Percentiles rank a stretch among this genome's conserved stretches.
These are phyloP conservation scores for Mandrillus leucophaeus DNA, from an alignment of 2,113 vertebrate genomes.

Conservation along the genomic window DNA sequence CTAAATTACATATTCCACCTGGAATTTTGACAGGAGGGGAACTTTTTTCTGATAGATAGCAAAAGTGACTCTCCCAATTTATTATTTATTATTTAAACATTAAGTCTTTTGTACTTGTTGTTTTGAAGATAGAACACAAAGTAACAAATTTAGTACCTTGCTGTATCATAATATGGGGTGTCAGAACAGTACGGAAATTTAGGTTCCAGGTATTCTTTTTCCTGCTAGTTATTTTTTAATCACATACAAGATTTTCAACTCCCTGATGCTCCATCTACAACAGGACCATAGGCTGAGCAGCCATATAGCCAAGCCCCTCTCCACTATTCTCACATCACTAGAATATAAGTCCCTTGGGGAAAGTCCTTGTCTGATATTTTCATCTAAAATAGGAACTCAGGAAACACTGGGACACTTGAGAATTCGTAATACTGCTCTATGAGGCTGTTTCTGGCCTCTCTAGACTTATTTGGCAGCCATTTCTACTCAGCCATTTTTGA, in stretches of 20 bases:
- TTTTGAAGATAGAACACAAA: background rate
- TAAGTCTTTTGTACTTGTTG: background rate
- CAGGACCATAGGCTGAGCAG: background rate
- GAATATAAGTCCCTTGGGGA: background rate
- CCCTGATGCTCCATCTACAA: background rate
- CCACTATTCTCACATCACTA: background rate
- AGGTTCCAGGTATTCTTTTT: background rate
- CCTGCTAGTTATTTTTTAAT: background rate
- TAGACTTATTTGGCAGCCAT: no score
- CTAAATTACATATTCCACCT: background rate
- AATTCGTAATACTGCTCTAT: background rate
- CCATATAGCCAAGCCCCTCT: background rate
- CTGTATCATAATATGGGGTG: background rate
- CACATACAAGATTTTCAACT: background rate
- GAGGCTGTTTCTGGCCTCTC: fast-evolving
- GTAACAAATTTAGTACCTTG: background rate
- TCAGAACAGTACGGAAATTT: background rate
- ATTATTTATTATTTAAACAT: background rate
- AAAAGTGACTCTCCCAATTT: background rate
- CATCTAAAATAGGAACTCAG: background rate
- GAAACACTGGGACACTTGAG: background rate
- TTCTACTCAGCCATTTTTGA: background rate
- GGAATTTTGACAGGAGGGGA: background rate
- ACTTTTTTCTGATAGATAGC: background rate
- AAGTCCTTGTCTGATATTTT: background rate